Base-by-base conservation (phyloP, 1,140 invertebrate species). In the Ridgeia piscesae region DNA sequence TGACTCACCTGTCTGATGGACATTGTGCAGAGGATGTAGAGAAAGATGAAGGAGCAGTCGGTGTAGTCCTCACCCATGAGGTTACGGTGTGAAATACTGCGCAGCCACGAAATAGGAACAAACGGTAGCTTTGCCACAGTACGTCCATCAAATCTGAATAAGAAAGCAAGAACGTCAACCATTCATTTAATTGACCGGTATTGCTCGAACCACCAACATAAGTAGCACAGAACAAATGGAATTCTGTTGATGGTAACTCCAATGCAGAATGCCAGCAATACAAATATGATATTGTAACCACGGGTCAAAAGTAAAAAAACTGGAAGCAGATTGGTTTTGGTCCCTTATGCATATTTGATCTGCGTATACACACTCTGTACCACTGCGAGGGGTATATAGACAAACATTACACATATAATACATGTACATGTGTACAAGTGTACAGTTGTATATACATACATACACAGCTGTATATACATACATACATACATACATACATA, bases 11-110 rank as follows among this genome's bases (percentile, higher is more conserved):
- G 98, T 97, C 98, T 97, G 93, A 99, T 99, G 48, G 98, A 99
- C 99, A 99, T 99, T 31, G 99, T 99, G 96, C 99, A 99, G 27
- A 99, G 96, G 95, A 99, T 99, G 95, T 99, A 99, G 6, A 99
- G 97, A 95, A 99, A 99, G 94, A 99, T 99, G 95, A 99, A 99
- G 8, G 98, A 99, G 95, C 99, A 99, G 95, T 99, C 99, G n/a
- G 98, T 99, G 94, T 98, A 99, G 96, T 99, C 99, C 94, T 99
- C 98, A 33, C 99, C 99, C 4, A 98, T 97, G 48, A 99, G 96
- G 96, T 99, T 99, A 94, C 99, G 97, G 95, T 99, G 99, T 34
- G 98, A 99, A 31, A 99, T 96, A 34, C 99, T 98, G 96, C 99
- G 99, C 91, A 99, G 97, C 97, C 98, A 99, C 11, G 98, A 98